phyloP scores from a whole-genome alignment of 53 echinoderm and acorn worm species.

The Stichopus horrens region DNA sequence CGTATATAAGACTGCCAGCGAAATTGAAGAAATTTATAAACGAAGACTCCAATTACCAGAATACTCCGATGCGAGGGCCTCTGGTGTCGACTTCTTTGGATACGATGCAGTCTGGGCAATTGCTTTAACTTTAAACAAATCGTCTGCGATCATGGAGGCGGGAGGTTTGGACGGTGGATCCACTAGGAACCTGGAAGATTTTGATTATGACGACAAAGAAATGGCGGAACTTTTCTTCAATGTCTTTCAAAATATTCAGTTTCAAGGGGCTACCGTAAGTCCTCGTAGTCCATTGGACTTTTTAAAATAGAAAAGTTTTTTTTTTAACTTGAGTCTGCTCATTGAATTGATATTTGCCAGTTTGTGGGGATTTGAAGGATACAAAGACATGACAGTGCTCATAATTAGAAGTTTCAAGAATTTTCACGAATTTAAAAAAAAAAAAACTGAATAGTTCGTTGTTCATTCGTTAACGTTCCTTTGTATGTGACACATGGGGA shows the following conservation, averaged over 20 bases:
- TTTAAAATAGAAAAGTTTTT: background rate
- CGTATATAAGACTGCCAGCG: background rate
- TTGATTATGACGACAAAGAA: conserved; percentile 66
- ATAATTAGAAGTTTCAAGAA: too few species aligned
- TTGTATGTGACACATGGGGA: too few species aligned
- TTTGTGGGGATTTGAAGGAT: background rate
- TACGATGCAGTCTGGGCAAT: conserved; percentile 66
- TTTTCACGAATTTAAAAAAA: too few species aligned
- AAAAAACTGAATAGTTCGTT: too few species aligned
- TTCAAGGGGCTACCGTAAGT: conserved; percentile 70
- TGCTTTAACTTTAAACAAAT: conserved; percentile 56
- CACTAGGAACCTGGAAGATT: conserved; percentile 58
- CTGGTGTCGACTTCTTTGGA: conserved; percentile 51
- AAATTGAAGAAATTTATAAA: conserved; percentile 12
- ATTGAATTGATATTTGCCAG: background rate
- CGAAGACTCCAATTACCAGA: background rate
- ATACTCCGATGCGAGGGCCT: background rate
- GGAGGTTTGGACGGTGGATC: conserved; percentile 47
- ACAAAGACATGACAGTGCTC: background rate
- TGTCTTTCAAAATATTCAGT: conserved; percentile 36
- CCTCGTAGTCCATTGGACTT: background rate
- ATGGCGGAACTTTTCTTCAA: conserved; percentile 64
- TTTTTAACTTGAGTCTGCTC: background rate
- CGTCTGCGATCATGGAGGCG: conserved; percentile 56
- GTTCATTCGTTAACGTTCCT: too few species aligned